Evolutionary conservation across 1,140 invertebrate genomes (phyloP).

Genomic region (Megalopta genalis): DNA sequence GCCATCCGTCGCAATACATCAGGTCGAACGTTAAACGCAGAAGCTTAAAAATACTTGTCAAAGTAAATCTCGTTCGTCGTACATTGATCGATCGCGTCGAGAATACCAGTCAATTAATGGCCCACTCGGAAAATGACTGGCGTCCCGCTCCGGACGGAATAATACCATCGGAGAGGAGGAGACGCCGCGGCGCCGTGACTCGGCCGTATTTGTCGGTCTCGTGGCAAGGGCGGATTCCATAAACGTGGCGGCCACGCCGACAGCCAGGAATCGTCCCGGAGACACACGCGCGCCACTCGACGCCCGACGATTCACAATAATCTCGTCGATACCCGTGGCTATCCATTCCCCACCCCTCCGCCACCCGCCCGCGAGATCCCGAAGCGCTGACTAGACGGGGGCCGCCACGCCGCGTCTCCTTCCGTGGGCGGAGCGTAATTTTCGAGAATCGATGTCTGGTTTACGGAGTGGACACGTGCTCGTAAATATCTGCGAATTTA

Average conservation of each 20-base stretch:
- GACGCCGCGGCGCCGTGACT: conserved; percentile 71
- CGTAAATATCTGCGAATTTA: conserved; percentile 36
- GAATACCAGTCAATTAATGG: no score
- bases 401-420: not conserved
- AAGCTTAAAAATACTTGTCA: no score
- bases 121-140: no score
- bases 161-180: conserved; percentile 58
- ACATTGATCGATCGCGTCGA: no score
- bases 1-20: no score
- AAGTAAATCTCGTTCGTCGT: no score
- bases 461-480: conserved; percentile 10
- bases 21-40: no score
- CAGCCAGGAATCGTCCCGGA: conserved; percentile 35
- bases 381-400: not conserved
- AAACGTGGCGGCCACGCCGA: conserved; percentile 20
- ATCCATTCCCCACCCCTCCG: conserved; percentile 22
- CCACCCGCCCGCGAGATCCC: not conserved
- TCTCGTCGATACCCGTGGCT: conserved; percentile 26
- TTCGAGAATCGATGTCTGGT: conserved; percentile 19
- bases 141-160: not conserved
- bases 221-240: not conserved
- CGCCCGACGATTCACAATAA: conserved; percentile 38
- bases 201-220: not conserved
- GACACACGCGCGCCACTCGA: conserved; percentile 32
- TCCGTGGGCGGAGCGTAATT: not conserved